A percentile compares a stretch with the other conserved stretches of the same genome.
Evolutionary conservation across 2,113 vertebrate genomes (phyloP).

Genomic region (Nothobranchius kuhntae): DNA sequence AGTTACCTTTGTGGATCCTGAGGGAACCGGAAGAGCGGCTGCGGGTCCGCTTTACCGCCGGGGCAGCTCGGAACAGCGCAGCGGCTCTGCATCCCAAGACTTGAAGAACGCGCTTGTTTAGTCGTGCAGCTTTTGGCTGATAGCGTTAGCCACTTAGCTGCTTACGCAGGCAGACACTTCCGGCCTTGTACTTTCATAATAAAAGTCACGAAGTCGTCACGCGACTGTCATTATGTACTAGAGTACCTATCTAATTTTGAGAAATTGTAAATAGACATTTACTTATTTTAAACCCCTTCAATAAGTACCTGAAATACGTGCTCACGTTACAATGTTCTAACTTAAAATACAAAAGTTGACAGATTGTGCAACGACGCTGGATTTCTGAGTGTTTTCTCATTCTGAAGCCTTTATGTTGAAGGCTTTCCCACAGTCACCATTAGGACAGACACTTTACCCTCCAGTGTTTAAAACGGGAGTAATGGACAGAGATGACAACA

Average conservation of each 20-base stretch:
- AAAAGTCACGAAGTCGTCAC: conserved; percentile 8
- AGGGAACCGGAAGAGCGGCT: conserved; percentile 86
- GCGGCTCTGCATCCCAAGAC: conserved; percentile 78
- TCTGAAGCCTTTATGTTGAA: conserved; percentile 38
- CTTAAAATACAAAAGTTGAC: no score
- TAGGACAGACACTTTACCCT: no score
- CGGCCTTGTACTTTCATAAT: conserved; percentile 46
- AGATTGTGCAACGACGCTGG: no score
- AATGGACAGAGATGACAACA: no score
- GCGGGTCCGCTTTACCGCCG: conserved; percentile 49
- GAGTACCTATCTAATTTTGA: no score
- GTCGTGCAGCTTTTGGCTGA: background rate
- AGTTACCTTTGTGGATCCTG: conserved; percentile 78
- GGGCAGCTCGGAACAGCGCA: conserved; percentile 88
- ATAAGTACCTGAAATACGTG: no score
- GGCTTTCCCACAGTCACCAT: background rate
- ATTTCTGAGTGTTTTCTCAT: no score
- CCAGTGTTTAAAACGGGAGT: no score
- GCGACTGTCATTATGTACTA: no score
- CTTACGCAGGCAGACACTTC: background rate
- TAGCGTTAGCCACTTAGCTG: conserved; percentile 4
- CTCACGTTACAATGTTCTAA: no score
- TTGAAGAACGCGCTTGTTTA: background rate
- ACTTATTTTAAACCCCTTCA: no score
- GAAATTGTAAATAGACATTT: no score